Base-by-base conservation (phyloP, 2,888 invertebrate genomes). In the Dolichomitus sp. region DNA sequence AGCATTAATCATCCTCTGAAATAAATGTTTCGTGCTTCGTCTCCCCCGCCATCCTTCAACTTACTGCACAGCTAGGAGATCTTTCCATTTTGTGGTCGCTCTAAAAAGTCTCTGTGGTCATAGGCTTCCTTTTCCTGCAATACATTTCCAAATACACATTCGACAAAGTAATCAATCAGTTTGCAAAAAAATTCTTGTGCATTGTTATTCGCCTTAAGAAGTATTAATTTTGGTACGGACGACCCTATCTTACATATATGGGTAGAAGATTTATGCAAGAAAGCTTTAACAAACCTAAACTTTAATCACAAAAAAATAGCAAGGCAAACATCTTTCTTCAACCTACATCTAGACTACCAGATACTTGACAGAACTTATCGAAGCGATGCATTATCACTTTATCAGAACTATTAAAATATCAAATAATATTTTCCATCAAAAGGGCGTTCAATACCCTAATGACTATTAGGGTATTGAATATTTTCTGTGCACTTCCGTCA, bases 1-100 rank as follows among this genome's bases (percentile, higher is more conserved):
- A 86, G 80, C 88, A 91, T 90, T 90, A 91, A 90, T 90, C 90
- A 90, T 89, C 87, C 86, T 70, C 83, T 81, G 82, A 90, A 88
- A 88, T 87, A 87, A 87, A 88, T 88, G 86, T 84, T 88, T 86
- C 86, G 86, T 82, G 85, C 83, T 84, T 85, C 83, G 80, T 76
- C 73, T 82, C 74, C 45, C 40, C 33, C 19, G 59, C 70, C 52
- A 72, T 57, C 57, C 27, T 48, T 27, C 74, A 69, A 80, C 65
- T 80, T 77, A 69, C 69, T 80, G 72, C 80, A 65, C 19, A 33
- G 54, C 45, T 59, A 81, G 66, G 66, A 63, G 78, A 81, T 78
- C 80, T 77, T 80, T 83, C 77, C 73, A 83, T 83, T 83, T 68
- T 50, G 77, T 57, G 76, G 80, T 48, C 50, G 54, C 63, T 19